phyloP scores from a whole-genome alignment of 2,113 vertebrate genomes.

The Jacana jacana region DNA sequence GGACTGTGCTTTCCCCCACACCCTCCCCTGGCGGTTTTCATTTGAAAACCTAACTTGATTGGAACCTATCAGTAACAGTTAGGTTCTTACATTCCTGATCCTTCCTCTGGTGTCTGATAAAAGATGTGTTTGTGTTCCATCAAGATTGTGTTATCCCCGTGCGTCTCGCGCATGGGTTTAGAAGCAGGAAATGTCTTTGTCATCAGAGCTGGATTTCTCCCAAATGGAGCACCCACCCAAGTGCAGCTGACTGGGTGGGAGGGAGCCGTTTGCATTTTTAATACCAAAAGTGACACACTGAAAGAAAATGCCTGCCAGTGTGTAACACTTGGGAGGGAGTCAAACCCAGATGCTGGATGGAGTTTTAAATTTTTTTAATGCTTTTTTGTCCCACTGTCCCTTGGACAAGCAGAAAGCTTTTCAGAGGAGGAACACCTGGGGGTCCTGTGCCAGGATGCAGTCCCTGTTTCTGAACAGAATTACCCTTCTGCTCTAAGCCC shows the following conservation, averaged over 20 bases:
- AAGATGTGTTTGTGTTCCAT: background rate
- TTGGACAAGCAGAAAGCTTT: background rate
- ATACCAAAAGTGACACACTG: background rate
- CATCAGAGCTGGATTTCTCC: background rate
- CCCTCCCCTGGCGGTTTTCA: background rate
- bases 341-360: background rate
- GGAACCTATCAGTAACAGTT: background rate
- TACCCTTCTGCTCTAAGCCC: background rate
- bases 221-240: background rate
- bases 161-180: background rate
- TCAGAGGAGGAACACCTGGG: rapidly evolving
- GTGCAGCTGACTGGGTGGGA: conserved; percentile 30
- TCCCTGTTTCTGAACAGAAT: background rate
- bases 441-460: background rate
- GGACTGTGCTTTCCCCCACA: background rate
- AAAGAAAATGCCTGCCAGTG: background rate
- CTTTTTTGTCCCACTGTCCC: background rate
- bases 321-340: background rate
- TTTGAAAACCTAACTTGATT: background rate
- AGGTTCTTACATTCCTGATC: background rate
- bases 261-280: background rate
- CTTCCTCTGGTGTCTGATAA: background rate
- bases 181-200: background rate
- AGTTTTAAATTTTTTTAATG: background rate
- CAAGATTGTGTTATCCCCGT: background rate